A percentile compares a stretch with the other conserved stretches of the same genome.
These are phyloP conservation scores for Aphidius ervi DNA, from an alignment of 1,140 invertebrate genomes.

Conservation along the genomic window DNA sequence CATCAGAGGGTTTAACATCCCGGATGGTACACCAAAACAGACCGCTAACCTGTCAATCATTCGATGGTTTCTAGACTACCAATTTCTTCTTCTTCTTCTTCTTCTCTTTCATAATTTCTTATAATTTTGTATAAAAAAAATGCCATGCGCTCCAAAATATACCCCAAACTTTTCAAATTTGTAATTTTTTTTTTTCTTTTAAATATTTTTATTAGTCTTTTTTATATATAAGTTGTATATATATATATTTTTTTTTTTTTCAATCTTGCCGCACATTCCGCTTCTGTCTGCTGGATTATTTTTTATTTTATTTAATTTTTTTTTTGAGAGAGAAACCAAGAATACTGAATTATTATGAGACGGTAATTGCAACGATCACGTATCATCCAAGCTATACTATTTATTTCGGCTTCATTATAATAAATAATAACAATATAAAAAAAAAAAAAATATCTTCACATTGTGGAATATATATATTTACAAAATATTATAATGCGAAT, in stretches of 20 bases:
- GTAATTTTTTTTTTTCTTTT: conserved; percentile 25
- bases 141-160: conserved; percentile 13
- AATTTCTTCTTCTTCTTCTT: conserved; percentile 43
- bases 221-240: background rate
- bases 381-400: conserved; percentile 44
- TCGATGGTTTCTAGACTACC: conserved; percentile 49
- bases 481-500: too few relatives aligned
- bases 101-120: conserved; percentile 52
- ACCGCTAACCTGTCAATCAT: conserved; percentile 50
- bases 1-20: background rate
- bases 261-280: too few relatives aligned
- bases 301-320: conserved; percentile 13
- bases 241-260: too few relatives aligned
- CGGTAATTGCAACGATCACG: conserved; percentile 52
- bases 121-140: conserved; percentile 44
- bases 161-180: background rate
- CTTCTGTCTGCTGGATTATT: background rate
- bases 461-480: too few relatives aligned
- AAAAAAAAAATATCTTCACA: too few relatives aligned
- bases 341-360: conserved; percentile 49
- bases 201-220: conserved; percentile 23
- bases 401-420: conserved; percentile 52
- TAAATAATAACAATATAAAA: conserved; percentile 47
- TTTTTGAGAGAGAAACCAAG: too few relatives aligned
- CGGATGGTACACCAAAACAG: conserved; percentile 30